A percentile compares a stretch with the other conserved stretches of the same genome.
These are phyloP conservation scores for Benthosema pterotum DNA, from an alignment of 2,797 vertebrate genomes.

Conservation along the genomic window DNA sequence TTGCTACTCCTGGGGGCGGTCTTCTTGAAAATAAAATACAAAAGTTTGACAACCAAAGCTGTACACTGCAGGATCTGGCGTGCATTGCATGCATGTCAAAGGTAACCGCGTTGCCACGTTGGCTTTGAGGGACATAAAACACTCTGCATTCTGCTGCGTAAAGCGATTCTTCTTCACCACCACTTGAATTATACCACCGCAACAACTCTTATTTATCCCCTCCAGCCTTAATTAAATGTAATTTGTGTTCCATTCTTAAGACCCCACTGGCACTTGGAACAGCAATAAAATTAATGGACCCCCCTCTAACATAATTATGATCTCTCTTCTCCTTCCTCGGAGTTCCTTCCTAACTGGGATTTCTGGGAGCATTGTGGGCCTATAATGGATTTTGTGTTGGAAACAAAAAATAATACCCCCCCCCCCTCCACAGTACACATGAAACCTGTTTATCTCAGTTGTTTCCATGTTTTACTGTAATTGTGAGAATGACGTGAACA, in stretches of 20 bases:
- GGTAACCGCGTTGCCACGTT: too few species aligned
- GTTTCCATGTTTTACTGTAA: background rate
- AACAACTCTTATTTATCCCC: constrained; percentile 67
- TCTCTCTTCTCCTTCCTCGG: background rate
- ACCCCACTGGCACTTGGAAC: constrained; percentile 46
- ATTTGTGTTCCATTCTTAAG: constrained; percentile 15
- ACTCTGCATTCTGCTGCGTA: constrained; percentile 35
- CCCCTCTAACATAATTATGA: background rate
- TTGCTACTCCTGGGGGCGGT: too few species aligned
- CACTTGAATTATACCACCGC: constrained; percentile 10
- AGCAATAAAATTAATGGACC: constrained; percentile 39
- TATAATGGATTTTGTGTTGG: constrained; percentile 16
- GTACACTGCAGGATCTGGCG: too few species aligned
- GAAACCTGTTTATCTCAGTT: background rate
- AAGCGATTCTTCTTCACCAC: constrained; percentile 55
- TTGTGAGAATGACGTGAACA: background rate
- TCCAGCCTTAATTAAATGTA: constrained; percentile 36
- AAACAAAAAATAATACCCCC: background rate
- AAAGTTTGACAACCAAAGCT: too few species aligned
- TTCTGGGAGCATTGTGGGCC: constrained; percentile 5
- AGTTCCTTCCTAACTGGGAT: constrained; percentile 11
- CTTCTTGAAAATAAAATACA: too few species aligned
- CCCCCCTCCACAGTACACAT: background rate
- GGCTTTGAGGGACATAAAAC: background rate
- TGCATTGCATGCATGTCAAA: too few species aligned